Base-by-base conservation (phyloP, 2,888 invertebrate genomes). In the Stratiomys singularior region DNA sequence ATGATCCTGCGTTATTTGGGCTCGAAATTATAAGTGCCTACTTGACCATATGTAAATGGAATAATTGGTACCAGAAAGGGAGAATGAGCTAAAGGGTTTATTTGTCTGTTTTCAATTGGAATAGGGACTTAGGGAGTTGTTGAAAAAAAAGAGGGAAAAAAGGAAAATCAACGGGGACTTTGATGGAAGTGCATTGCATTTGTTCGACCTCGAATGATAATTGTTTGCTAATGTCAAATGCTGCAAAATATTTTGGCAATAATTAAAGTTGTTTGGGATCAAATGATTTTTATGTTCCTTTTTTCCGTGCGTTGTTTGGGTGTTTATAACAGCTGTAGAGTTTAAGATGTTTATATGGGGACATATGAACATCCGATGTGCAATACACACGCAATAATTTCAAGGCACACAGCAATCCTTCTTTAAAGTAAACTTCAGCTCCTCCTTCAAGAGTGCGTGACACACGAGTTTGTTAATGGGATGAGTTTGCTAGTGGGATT, bases 31-130 rank as follows among this genome's bases (percentile, higher is more conserved):
- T 74, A 60, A 74, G 74, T 74, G 74, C 37, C 23, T 60, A 74
- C 74, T 74, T 74, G 74, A 74, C 74, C 74, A 74, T 74, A 60
- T 60, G 60, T 74, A 44, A 58, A 44, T 21, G n/a, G 37, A 30
- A 25, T 58, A 28, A n/a, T 30, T 15, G 47, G 46, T 15, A 28
- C 28, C 21, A 64, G n/a, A 30, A 64, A 25, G 64, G 30, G n/a
- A 28, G 27, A 23, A 27, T 5, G 47, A 25, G 11, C 69, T 47
- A 69, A 69, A 30, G 69, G 69, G 28, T 69, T 69, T 23, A 18
- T 11, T 37, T 23, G 28, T 30, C n/a, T 15, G 47, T 46, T 25
- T 69, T 47, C 47, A 15, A 47, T 69, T 69, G 47, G 47, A 69
- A 69, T 69, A 25, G 47, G 69, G 47, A 47, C 46, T 69, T 69